A percentile compares a stretch with the other conserved stretches of the same genome.
Evolutionary conservation across 2,113 vertebrate species (phyloP).

Genomic region (Dasypus novemcinctus): DNA sequence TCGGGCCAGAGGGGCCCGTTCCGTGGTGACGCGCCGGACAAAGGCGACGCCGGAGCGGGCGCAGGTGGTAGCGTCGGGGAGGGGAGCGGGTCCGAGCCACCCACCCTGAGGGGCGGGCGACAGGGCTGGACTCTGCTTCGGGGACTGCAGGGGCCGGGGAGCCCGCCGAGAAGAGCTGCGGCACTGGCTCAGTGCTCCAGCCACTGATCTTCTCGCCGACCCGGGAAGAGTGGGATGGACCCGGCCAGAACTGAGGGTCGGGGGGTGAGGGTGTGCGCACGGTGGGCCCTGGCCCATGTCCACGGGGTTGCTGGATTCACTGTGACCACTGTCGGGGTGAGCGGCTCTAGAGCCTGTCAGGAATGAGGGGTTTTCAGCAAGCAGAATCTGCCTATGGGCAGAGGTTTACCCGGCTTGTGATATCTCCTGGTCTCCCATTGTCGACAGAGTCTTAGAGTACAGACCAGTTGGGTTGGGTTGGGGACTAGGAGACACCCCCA

Average conservation of each 20-base stretch:
- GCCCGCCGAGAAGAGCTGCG: slow-evolving; percentile 68
- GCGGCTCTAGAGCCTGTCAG: not conserved
- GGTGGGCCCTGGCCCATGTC: not conserved
- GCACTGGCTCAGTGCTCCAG: slow-evolving; percentile 27
- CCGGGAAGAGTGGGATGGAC: slow-evolving; percentile 50
- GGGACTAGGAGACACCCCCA: not conserved
- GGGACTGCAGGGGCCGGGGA: slow-evolving; percentile 54
- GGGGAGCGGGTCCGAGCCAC: slow-evolving; percentile 61
- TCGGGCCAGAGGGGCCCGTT: slow-evolving; percentile 70
- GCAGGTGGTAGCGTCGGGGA: slow-evolving; percentile 76
- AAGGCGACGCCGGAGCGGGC: slow-evolving; percentile 67
- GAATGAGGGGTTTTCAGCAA: slow-evolving; percentile 10
- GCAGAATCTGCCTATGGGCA: not conserved
- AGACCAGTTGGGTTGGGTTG: not conserved
- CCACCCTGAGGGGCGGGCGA: slow-evolving; percentile 62
- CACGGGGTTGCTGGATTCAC: not conserved
- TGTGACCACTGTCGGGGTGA: not conserved
- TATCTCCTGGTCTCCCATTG: not conserved
- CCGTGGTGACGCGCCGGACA: slow-evolving; percentile 60
- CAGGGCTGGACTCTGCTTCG: slow-evolving; percentile 57
- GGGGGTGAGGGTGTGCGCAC: slow-evolving; percentile 5
- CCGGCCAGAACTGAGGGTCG: not conserved
- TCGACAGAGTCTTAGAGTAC: not conserved
- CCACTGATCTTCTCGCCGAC: not conserved
- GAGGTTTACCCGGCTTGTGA: slow-evolving; percentile 49